Base-by-base conservation (phyloP, 2,888 invertebrate species). In the Philereme transversata region DNA sequence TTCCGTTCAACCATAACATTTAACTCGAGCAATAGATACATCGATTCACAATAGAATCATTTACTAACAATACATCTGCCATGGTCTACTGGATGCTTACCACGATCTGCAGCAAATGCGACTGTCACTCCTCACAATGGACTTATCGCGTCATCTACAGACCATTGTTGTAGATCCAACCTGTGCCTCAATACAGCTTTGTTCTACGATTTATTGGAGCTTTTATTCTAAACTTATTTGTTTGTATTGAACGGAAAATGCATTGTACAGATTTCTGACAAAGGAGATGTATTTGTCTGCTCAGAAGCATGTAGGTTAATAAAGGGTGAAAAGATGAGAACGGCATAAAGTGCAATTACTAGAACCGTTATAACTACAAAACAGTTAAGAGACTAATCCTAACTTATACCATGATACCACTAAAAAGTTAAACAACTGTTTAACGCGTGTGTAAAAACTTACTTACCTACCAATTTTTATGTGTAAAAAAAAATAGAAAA, bases 91-190 rank as follows among this genome's bases (percentile, higher is more conserved):
- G 22, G 22, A 1, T 22, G 22, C 38, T 40, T 11, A 47, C 36
- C 34, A 35, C 35, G 38, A 40, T 45, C 46, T 51, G 51, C 52
- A 52, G 49, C 47, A 46, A 53, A 57, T 61, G 57, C 52, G 41
- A 36, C 43, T 57, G 60, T 51, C 64, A 51, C 48, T 38, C 9
- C 35, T 35, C 41, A 64, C 60, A 60, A 64, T 49, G 52, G 59
- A 43, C 43, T 50, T 60, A 56, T 63, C 63, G 41, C 45, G 56
- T 53, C 63, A 63, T 59, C 63, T 52, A 9, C 60, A 55, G 45
- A 8, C 55, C 47, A 58, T 64, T 64, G 61, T 64, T 57, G 35
- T 55, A 35, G 46, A 45, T 51, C 44, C 51, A 57, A 48, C 47
- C 51, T 49, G 41, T 45, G 51, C 51, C 53, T 62, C 61, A 57